Base-by-base conservation (phyloP, 2,113 vertebrate species). In the Dolichallabes microphthalmus region DNA sequence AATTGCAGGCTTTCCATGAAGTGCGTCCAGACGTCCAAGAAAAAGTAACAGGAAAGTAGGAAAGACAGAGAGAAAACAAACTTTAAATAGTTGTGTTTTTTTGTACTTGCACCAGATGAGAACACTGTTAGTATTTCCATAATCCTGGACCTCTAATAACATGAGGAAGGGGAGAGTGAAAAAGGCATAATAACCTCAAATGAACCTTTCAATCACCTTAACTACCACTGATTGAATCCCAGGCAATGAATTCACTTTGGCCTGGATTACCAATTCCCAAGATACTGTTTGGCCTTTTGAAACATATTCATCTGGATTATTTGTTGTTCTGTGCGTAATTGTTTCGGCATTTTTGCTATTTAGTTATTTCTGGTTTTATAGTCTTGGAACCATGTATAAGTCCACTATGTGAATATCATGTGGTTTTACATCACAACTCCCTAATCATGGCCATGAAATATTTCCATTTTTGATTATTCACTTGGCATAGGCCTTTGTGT, bases 1-100 rank as follows among this genome's bases (percentile, higher is more conserved):
- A 95, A 95, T 95, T 94, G 92, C 92, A 95, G 93, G 92, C 91
- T 93, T 92, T 90, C 89, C 88, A 90, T 64, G 81, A 85, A 78
- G 87, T 58, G 35, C 22, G 57, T 69, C 76, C 82, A 85, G 50
- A 77, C 60, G 75, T 82, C 75, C 82, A 87, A 73, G 77, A 80
- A 86, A 92, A 92, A 86, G 91, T 91, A 73, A 89, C 89, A 90
- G 60, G 86, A 90, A 66, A 80, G 78, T 14, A 55, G 80, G 87
- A 91, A 92, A 91, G 88, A 90, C 89, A 86, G 88, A 88, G 86
- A 90, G 92, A 92, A 94, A 95, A 94, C 93, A 94, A 92, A 90
- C 92, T 91, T 87, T 92, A 93, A 94, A 95, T 94, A 95, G 91
- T 87, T 78, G 90, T 86, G 88, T 4, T 2, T 78, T 58, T 78